phyloP scores from a whole-genome alignment of 2,888 invertebrate species.

The Papilio gigon region DNA sequence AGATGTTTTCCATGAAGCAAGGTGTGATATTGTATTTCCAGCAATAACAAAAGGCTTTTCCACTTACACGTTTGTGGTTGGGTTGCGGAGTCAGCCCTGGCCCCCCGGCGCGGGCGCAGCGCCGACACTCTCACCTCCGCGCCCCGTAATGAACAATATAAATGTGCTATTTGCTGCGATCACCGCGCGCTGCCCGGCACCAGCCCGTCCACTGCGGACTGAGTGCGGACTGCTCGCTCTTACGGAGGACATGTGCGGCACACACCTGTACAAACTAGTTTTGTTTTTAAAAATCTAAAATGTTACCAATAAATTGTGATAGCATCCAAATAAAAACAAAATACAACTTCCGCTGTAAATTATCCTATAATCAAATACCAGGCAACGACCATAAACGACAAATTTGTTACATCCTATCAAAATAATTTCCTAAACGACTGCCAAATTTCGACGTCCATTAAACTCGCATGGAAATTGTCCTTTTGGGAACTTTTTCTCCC shows the following conservation, averaged over 20 bases:
- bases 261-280: constrained; percentile 26
- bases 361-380: constrained; percentile 48
- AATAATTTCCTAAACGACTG: constrained; percentile 69
- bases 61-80: background rate
- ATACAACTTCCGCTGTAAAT: constrained; percentile 33
- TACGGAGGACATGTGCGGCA: constrained; percentile 6
- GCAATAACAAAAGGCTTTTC: background rate
- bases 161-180: constrained; percentile 71
- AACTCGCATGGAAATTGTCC: constrained; percentile 74
- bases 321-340: constrained; percentile 25
- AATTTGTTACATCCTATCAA: constrained; percentile 62
- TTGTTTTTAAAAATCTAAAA: constrained; percentile 12
- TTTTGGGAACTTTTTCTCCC: constrained; percentile 67
- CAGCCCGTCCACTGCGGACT: constrained; percentile 38
- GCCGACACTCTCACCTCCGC: constrained; percentile 80
- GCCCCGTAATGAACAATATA: constrained; percentile 77
- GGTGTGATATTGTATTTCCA: too few species aligned
- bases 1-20: constrained; percentile 10
- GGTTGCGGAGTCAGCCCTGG: constrained; percentile 57
- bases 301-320: constrained; percentile 5
- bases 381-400: constrained; percentile 53
- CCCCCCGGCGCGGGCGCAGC: constrained; percentile 71
- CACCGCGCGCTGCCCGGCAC: constrained; percentile 43
- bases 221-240: constrained; percentile 38
- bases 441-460: constrained; percentile 74